Evolutionary conservation across 2,888 invertebrate species (phyloP).

Genomic region (Leucania comma): DNA sequence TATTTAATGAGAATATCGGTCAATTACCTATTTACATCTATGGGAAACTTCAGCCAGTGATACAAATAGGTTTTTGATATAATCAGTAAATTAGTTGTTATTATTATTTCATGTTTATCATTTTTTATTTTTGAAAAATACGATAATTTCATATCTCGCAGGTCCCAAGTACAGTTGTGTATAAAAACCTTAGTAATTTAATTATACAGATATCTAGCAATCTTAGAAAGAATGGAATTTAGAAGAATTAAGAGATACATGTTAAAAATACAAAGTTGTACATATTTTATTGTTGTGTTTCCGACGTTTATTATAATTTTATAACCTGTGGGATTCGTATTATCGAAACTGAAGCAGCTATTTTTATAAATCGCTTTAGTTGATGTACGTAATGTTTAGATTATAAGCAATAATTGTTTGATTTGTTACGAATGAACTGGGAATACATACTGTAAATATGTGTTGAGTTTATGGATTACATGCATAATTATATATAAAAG

Average conservation of each 20-base stretch:
- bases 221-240: conserved; percentile 20
- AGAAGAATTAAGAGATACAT: conserved; percentile 17
- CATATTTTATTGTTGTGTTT: conserved; percentile 56
- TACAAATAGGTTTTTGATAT: conserved; percentile 22
- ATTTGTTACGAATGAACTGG: conserved; percentile 37
- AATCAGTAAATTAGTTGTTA: conserved; percentile 10
- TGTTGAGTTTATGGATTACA: conserved; percentile 29
- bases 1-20: conserved; percentile 20
- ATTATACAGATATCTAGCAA: conserved; percentile 9
- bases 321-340: conserved; percentile 47
- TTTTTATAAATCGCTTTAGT: conserved; percentile 59
- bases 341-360: conserved; percentile 56
- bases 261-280: conserved; percentile 40
- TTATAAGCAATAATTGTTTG: conserved; percentile 58
- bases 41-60: conserved; percentile 19
- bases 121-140: conserved; percentile 20
- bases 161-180: conserved; percentile 58
- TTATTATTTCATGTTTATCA: conserved; percentile 16
- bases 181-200: conserved; percentile 25
- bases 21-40: conserved; percentile 28
- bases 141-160: conserved; percentile 22
- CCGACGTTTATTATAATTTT: conserved; percentile 40
- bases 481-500: conserved; percentile 50
- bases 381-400: conserved; percentile 48
- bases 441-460: conserved; percentile 49